Evolutionary conservation across 2,888 invertebrate genomes (phyloP).

Genomic region (Harpalus rubripes): DNA sequence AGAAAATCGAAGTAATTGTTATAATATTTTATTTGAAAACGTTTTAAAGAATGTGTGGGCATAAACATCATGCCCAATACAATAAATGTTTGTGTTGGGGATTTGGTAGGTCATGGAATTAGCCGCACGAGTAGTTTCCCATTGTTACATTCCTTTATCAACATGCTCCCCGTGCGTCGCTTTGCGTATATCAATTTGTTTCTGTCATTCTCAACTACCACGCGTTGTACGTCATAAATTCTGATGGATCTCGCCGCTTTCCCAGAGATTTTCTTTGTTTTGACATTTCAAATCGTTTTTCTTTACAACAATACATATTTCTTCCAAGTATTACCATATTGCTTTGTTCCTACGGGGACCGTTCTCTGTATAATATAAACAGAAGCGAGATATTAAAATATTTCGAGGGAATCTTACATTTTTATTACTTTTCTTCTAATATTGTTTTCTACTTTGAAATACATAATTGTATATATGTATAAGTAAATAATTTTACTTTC

Average conservation of each 20-base stretch:
- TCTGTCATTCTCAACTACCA: slow-evolving; percentile 54
- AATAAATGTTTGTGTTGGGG: slow-evolving; percentile 2
- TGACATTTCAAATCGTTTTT: slow-evolving; percentile 61
- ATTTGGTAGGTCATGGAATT: slow-evolving; percentile 14
- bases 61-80: too few species aligned
- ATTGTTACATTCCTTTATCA: slow-evolving; percentile 50
- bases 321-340: slow-evolving; percentile 56
- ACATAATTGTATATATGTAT: background rate
- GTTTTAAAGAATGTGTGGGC: too few species aligned
- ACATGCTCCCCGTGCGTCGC: slow-evolving; percentile 32
- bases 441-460: background rate
- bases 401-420: slow-evolving; percentile 13
- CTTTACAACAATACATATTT: slow-evolving; percentile 59
- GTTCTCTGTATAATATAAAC: slow-evolving; percentile 5
- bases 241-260: slow-evolving; percentile 55
- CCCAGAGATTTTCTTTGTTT: slow-evolving; percentile 56
- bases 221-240: slow-evolving; percentile 57
- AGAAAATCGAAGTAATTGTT: too few species aligned
- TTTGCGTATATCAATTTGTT: slow-evolving; percentile 63
- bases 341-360: slow-evolving; percentile 25
- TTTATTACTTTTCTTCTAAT: slow-evolving; percentile 9
- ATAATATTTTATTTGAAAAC: too few species aligned
- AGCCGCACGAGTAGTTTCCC: slow-evolving; percentile 30
- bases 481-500: too few species aligned
- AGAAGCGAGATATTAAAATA: slow-evolving; percentile 27